Percentiles rank a stretch among this genome's conserved stretches.
phyloP scores from a whole-genome alignment of 2,113 vertebrate genomes.

The Nipponia nippon region DNA sequence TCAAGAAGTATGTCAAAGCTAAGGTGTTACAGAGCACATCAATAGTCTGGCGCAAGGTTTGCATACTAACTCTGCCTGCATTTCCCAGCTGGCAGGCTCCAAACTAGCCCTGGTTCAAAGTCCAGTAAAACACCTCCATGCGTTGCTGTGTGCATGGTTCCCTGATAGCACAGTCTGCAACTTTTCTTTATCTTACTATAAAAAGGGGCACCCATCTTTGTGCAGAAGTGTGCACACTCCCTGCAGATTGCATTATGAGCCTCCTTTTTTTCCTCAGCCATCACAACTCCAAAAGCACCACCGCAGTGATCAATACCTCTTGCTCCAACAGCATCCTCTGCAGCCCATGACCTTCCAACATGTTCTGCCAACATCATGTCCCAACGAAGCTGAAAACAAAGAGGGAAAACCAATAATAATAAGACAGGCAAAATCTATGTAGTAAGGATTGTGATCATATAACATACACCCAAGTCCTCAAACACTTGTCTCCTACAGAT shows the following conservation, averaged over 20 bases:
- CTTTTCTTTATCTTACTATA: not conserved
- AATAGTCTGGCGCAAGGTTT: not conserved
- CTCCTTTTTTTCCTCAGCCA: not conserved
- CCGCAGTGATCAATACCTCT: not conserved
- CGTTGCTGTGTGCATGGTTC: not conserved
- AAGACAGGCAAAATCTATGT: not conserved
- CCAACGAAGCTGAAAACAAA: not conserved
- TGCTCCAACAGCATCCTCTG: not conserved
- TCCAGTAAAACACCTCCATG: not conserved
- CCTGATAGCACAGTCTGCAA: not conserved
- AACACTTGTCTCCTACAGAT: not conserved
- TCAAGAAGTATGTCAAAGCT: not conserved
- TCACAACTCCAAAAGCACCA: not conserved
- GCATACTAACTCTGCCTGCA: not conserved
- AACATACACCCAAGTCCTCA: not conserved
- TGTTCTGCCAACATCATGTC: not conserved
- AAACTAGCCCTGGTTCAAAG: not conserved
- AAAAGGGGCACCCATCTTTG: not conserved
- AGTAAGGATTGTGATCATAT: no score
- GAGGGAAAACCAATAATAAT: not conserved
- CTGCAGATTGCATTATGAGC: not conserved
- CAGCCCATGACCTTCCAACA: not conserved
- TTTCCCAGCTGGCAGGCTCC: not conserved
- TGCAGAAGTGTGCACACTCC: not conserved
- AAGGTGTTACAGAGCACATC: not conserved